These are phyloP conservation scores for Augochlorella aurata DNA, from an alignment of 2,888 invertebrate species.

Conservation along the genomic window DNA sequence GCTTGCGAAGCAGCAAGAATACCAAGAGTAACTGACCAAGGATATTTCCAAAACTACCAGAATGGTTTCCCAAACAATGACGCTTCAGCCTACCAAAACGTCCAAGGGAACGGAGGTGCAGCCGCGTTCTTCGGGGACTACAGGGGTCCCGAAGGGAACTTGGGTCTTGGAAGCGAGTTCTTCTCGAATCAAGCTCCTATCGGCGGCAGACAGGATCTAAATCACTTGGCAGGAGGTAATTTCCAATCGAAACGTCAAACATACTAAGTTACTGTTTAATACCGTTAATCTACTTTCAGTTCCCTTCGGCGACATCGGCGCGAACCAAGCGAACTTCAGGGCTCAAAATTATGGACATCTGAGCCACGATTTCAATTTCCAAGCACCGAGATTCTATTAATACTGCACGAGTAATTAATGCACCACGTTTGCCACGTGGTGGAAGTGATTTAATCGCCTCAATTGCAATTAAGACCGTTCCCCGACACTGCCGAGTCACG, in stretches of 20 bases:
- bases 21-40: slow-evolving; percentile 56
- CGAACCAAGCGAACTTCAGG: slow-evolving; percentile 55
- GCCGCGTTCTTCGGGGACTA: background rate
- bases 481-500: background rate
- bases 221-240: slow-evolving; percentile 35
- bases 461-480: background rate
- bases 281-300: slow-evolving; percentile 16
- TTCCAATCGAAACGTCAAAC: background rate
- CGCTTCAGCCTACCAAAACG: slow-evolving; percentile 72
- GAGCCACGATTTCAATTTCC: slow-evolving; percentile 66
- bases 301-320: slow-evolving; percentile 17
- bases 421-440: background rate
- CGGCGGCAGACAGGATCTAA: slow-evolving; percentile 8
- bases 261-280: background rate
- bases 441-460: background rate
- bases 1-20: slow-evolving; percentile 70
- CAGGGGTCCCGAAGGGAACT: background rate
- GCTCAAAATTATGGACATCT: slow-evolving; percentile 50
- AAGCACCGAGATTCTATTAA: slow-evolving; percentile 33
- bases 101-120: background rate
- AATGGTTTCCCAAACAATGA: slow-evolving; percentile 75
- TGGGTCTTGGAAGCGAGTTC: background rate
- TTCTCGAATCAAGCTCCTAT: slow-evolving; percentile 20
- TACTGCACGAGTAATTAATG: background rate
- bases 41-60: slow-evolving; percentile 70